phyloP scores from a whole-genome alignment of 2,113 vertebrate genomes.

The Ctenodactylus gundi region DNA sequence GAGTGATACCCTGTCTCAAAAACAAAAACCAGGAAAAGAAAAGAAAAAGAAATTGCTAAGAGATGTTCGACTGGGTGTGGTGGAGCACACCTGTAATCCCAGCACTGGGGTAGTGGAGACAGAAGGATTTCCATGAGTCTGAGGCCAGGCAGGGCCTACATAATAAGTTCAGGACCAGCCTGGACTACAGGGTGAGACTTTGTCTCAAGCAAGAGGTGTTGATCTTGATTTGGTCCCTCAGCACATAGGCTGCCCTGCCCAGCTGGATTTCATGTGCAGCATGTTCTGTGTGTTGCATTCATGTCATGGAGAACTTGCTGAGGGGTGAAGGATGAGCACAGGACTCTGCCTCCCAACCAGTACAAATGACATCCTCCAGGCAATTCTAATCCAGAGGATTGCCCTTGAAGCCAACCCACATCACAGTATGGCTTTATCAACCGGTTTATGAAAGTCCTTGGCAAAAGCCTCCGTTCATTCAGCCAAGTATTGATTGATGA shows the following conservation, averaged over 20 bases:
- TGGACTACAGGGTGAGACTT: neutral
- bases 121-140: no score
- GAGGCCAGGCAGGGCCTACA: no score
- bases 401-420: neutral
- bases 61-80: no score
- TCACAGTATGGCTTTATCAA: neutral
- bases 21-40: no score
- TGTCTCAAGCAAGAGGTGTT: neutral
- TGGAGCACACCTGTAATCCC: no score
- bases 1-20: no score
- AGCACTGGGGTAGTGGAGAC: no score
- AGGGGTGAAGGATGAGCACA: fast-evolving
- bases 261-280: fast-evolving
- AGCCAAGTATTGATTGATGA: neutral
- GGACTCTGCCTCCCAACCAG: neutral
- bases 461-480: constrained; percentile 1
- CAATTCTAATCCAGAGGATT: neutral
- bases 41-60: no score
- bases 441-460: neutral
- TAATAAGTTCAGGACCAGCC: neutral
- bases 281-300: neutral
- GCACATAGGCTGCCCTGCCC: neutral
- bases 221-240: neutral
- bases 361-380: neutral
- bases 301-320: neutral